Evolutionary conservation across 1,140 invertebrate species (phyloP).

Genomic region (Oscheius sp.): DNA sequence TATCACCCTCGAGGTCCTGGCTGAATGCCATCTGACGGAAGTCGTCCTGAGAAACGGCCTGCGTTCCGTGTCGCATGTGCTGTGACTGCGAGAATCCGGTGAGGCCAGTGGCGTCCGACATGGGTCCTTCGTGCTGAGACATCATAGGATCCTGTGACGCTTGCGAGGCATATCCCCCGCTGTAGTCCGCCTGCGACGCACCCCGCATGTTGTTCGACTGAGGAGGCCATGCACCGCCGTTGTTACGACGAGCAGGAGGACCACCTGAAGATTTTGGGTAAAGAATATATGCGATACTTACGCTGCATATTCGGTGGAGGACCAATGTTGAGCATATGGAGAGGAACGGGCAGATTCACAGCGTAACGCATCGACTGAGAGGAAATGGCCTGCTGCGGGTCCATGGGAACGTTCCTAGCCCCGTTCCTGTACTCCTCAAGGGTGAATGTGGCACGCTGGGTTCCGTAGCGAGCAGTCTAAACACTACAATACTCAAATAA

Average conservation of each 20-base stretch:
- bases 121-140: not conserved
- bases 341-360: conserved; percentile 1
- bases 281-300: not conserved
- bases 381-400: not conserved
- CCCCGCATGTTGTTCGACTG: too few relatives aligned
- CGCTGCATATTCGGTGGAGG: not conserved
- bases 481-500: not conserved
- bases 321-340: not conserved
- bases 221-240: too few relatives aligned
- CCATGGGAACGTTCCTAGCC: not conserved
- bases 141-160: not conserved
- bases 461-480: conserved; percentile 7
- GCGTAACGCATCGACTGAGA: not conserved
- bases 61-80: not conserved
- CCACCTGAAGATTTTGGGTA: too few relatives aligned
- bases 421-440: conserved; percentile 9
- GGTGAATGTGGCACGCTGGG: not conserved
- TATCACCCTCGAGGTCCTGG: not conserved
- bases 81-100: not conserved
- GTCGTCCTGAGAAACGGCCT: not conserved
- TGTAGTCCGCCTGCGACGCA: too few relatives aligned
- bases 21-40: not conserved
- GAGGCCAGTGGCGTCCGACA: not conserved
- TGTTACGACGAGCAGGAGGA: too few relatives aligned
- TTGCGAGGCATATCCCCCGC: not conserved